phyloP scores from a whole-genome alignment of 2,113 vertebrate species.

The Brachyhypopomus gauderio region DNA sequence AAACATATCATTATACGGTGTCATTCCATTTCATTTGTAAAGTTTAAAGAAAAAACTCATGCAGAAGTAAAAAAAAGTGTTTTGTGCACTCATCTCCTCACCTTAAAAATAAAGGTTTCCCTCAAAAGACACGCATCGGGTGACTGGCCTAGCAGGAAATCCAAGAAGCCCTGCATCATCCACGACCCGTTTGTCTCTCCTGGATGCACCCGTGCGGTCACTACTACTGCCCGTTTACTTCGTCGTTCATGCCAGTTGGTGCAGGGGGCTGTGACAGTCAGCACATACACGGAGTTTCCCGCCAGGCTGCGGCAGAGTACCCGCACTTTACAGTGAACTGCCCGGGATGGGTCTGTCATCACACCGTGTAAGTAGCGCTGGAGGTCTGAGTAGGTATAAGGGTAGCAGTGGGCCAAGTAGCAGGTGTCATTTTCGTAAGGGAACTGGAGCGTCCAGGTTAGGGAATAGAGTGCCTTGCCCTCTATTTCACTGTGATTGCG shows the following conservation, averaged over 20 bases:
- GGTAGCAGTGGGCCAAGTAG: slow-evolving; percentile 89
- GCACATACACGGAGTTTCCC: slow-evolving; percentile 81
- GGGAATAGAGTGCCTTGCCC: slow-evolving; percentile 66
- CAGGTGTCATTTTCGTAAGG: slow-evolving; percentile 83
- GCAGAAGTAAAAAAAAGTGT: not conserved
- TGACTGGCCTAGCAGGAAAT: slow-evolving; percentile 84
- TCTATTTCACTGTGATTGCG: slow-evolving; percentile 59
- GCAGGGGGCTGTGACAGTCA: slow-evolving; percentile 79
- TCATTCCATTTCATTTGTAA: not conserved
- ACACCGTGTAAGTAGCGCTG: slow-evolving; percentile 77
- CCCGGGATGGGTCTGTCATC: slow-evolving; percentile 68
- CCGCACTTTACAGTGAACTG: slow-evolving; percentile 77
- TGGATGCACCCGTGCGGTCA: slow-evolving; percentile 85
- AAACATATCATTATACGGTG: not conserved
- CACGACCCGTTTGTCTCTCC: slow-evolving; percentile 88
- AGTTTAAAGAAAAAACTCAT: too few species aligned
- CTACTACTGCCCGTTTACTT: slow-evolving; percentile 80
- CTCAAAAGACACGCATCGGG: slow-evolving; percentile 83
- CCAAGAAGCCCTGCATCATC: slow-evolving; percentile 89
- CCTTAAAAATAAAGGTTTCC: slow-evolving; percentile 87
- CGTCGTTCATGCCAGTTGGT: slow-evolving; percentile 43
- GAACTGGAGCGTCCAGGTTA: slow-evolving; percentile 86
- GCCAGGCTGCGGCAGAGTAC: slow-evolving; percentile 86
- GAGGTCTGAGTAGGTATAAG: slow-evolving; percentile 88
- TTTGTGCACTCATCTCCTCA: slow-evolving; percentile 42